Conservation (phyloP, 2,113 vertebrate genomes). For the Misgurnus anguillicaudatus region DNA sequence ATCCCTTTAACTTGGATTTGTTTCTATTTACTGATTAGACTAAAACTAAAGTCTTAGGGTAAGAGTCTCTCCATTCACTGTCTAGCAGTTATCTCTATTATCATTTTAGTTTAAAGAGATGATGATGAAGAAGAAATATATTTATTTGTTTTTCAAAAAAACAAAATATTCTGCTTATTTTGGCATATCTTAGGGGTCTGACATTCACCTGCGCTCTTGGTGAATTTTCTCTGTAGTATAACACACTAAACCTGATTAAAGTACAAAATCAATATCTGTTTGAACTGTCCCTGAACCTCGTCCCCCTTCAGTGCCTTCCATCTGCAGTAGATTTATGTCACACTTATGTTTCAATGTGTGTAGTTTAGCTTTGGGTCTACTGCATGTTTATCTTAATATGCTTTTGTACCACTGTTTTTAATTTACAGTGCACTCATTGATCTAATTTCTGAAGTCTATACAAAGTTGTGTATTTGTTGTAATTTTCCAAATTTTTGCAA, state of each 20-base stretch:
- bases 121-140: background rate
- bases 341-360: background rate
- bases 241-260: slow-evolving; percentile 88
- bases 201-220: background rate
- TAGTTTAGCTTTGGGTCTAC: background rate
- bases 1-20: too few relatives aligned
- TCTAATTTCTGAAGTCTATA: too few relatives aligned
- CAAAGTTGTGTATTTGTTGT: background rate
- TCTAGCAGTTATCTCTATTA: too few relatives aligned
- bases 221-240: slow-evolving; percentile 75
- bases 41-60: too few relatives aligned
- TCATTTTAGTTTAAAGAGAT: too few relatives aligned
- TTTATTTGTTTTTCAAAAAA: background rate
- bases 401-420: background rate
- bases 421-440: background rate
- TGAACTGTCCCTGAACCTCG: background rate
- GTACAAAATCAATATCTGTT: slow-evolving; percentile 73
- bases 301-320: background rate
- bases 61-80: too few relatives aligned
- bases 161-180: too few relatives aligned
- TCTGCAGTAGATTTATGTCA: background rate
- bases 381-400: background rate
- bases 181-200: too few relatives aligned
- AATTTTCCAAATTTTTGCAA: background rate
- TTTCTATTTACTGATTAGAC: too few relatives aligned